Conservation (phyloP, 2,797 vertebrate genomes). For the Neosilurus hyrtlii region DNA sequence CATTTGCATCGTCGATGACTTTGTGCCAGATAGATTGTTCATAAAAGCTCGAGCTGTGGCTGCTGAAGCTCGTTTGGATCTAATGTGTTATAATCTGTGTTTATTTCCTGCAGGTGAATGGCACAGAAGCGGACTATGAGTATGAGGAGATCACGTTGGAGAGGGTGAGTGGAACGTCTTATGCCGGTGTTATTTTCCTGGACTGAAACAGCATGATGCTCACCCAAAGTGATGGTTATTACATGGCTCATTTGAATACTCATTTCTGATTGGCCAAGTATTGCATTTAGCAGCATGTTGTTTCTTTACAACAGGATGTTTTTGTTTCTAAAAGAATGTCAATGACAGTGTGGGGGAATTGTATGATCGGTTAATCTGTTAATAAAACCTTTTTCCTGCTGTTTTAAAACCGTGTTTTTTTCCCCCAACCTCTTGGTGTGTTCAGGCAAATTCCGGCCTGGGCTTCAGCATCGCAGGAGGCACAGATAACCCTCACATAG, state of each 20-base stretch:
- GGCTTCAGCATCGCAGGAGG: conserved; percentile 97
- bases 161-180: conserved; percentile 75
- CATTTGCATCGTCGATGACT: not conserved
- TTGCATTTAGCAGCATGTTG: too few relatives aligned
- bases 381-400: not conserved
- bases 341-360: too few relatives aligned
- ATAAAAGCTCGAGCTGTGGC: not conserved
- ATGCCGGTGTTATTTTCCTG: not conserved
- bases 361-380: not conserved
- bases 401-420: not conserved
- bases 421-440: not conserved
- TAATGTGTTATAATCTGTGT: too few relatives aligned
- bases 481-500: conserved; percentile 93
- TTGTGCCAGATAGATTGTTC: not conserved
- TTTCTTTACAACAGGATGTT: too few relatives aligned
- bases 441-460: conserved; percentile 90
- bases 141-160: conserved; percentile 98
- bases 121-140: conserved; percentile 92
- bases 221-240: not conserved
- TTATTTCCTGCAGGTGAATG: conserved; percentile 80
- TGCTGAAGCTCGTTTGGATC: not conserved
- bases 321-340: too few relatives aligned
- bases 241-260: too few relatives aligned
- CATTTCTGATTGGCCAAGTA: too few relatives aligned
- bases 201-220: not conserved